These are phyloP conservation scores for Gobio occitaniae DNA, from an alignment of 2,797 vertebrate genomes.

Conservation along the genomic window DNA sequence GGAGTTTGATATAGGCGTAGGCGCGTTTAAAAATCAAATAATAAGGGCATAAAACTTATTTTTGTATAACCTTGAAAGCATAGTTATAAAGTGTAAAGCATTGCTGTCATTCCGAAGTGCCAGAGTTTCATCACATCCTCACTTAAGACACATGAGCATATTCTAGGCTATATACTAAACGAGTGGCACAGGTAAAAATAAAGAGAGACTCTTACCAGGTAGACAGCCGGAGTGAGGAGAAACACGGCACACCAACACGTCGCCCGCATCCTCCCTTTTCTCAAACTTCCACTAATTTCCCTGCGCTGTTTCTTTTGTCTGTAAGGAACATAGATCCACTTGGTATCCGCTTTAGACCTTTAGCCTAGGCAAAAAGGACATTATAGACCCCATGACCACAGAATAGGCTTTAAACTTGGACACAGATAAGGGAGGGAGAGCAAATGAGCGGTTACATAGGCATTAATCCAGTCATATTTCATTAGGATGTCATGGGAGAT, in stretches of 20 bases:
- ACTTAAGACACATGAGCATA: background rate
- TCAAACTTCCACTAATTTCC: conserved; percentile 90
- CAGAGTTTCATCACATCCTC: background rate
- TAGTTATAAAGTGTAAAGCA: conserved; percentile 7
- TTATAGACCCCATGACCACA: conserved; percentile 87
- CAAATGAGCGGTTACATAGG: conserved; percentile 72
- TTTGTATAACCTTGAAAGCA: background rate
- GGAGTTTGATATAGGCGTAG: background rate
- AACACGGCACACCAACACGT: conserved; percentile 91
- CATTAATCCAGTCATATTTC: conserved; percentile 84
- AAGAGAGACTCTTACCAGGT: conserved; percentile 87
- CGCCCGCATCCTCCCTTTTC: conserved; percentile 92
- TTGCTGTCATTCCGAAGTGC: background rate
- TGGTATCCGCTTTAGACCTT: conserved; percentile 86
- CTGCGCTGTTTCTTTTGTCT: conserved; percentile 82
- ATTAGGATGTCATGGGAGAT: conserved; percentile 64
- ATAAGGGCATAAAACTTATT: background rate
- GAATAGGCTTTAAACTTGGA: conserved; percentile 79
- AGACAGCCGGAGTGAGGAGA: conserved; percentile 87
- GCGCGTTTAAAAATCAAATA: background rate
- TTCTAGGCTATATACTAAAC: background rate
- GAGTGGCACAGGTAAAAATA: background rate
- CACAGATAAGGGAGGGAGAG: conserved; percentile 62
- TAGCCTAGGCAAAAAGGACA: conserved; percentile 85
- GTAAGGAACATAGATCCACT: conserved; percentile 95